Evolutionary conservation across 2,113 vertebrate species (phyloP).

Genomic region (Chlorocebus sabaeus): DNA sequence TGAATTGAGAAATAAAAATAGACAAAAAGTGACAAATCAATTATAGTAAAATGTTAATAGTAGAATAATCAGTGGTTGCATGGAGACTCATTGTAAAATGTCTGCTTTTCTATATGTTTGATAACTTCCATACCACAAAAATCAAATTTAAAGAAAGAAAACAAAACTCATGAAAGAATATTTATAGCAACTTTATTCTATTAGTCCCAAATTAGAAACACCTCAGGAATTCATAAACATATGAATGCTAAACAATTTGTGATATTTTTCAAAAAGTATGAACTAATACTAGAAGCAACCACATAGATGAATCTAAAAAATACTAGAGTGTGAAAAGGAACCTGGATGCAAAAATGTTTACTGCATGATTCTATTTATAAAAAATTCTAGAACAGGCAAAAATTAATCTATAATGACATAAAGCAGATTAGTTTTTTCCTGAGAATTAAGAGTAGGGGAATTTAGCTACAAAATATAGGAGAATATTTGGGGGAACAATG

Average conservation of each 20-base stretch:
- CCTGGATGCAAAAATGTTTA: background rate
- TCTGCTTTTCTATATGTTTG: background rate
- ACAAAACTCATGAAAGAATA: background rate
- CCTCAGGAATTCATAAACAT: background rate
- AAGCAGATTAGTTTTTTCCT: background rate
- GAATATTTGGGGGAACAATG: background rate
- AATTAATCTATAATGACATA: background rate
- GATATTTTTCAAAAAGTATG: background rate
- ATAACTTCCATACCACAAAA: background rate
- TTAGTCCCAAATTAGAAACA: background rate
- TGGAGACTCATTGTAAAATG: background rate
- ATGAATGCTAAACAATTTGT: background rate
- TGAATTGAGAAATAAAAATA: background rate
- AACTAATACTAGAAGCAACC: background rate
- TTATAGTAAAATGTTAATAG: background rate
- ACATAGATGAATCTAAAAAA: background rate
- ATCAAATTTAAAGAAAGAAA: background rate
- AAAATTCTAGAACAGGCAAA: background rate
- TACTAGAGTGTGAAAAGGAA: background rate
- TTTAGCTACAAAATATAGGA: background rate
- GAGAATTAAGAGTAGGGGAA: background rate
- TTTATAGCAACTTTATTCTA: background rate
- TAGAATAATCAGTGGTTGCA: background rate
- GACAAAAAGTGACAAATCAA: background rate
- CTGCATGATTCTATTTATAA: background rate